These are phyloP conservation scores for Oegoconia quadripuncta DNA, from an alignment of 2,888 invertebrate species.

Conservation along the genomic window DNA sequence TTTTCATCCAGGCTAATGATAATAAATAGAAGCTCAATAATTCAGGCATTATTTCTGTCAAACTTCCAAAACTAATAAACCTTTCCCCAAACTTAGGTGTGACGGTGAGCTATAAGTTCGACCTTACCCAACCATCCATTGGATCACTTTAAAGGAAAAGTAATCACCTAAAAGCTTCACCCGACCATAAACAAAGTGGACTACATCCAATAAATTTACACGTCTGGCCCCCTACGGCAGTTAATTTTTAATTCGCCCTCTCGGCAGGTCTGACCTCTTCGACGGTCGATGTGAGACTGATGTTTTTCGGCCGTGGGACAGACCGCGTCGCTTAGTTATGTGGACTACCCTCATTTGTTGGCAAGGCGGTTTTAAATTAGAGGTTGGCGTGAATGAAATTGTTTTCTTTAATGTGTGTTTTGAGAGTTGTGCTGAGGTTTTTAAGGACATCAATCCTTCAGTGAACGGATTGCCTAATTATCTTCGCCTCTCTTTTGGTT, in stretches of 20 bases:
- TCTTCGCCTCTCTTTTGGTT: too few relatives aligned
- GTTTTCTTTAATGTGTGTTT: constrained; percentile 26
- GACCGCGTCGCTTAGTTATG: constrained; percentile 70
- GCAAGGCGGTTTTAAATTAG: constrained; percentile 62
- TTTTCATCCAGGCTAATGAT: background rate
- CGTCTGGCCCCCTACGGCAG: constrained; percentile 42
- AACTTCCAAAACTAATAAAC: background rate
- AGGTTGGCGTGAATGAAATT: constrained; percentile 36
- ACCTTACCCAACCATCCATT: constrained; percentile 19
- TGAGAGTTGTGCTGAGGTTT: background rate
- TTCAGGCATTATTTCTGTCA: too few relatives aligned
- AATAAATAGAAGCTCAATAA: background rate
- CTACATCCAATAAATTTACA: constrained; percentile 55
- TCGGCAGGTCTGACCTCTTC: constrained; percentile 50
- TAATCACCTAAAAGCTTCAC: constrained; percentile 56
- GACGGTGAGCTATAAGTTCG: constrained; percentile 14
- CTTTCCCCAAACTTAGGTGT: background rate
- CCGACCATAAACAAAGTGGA: constrained; percentile 57
- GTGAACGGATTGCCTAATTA: background rate
- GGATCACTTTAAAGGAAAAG: constrained; percentile 38
- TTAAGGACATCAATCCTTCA: background rate
- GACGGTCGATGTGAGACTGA: constrained; percentile 66
- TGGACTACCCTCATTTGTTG: constrained; percentile 72
- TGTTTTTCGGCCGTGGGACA: constrained; percentile 44
- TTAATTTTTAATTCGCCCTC: constrained; percentile 69